Conservation (phyloP, 2,888 invertebrate genomes). For the Macaria liturata region DNA sequence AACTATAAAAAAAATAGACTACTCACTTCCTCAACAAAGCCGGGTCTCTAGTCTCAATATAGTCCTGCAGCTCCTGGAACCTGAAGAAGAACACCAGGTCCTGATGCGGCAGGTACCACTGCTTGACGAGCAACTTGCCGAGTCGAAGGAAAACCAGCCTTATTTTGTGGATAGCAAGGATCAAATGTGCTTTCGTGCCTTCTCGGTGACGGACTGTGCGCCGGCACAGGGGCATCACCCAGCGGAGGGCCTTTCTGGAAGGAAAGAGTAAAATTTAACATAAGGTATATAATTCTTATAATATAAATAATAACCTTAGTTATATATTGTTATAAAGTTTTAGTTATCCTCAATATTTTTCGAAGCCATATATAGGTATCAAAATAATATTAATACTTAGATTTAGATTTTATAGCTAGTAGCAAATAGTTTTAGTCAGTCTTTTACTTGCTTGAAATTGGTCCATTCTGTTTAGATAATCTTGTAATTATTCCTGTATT, state of each 20-base stretch:
- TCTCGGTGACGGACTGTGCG: constrained; percentile 86
- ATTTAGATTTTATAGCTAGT: too few species aligned
- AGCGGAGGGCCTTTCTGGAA: constrained; percentile 81
- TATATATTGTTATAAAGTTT: too few species aligned
- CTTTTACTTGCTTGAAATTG: too few species aligned
- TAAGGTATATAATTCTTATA: too few species aligned
- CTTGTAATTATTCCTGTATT: too few species aligned
- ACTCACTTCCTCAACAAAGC: constrained; percentile 85
- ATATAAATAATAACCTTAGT: too few species aligned
- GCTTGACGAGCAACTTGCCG: constrained; percentile 81
- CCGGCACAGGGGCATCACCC: constrained; percentile 84
- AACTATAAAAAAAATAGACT: not conserved
- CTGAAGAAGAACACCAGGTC: constrained; percentile 88
- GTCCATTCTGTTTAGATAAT: too few species aligned
- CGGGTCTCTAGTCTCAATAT: constrained; percentile 81
- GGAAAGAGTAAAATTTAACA: constrained; percentile 2
- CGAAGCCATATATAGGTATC: too few species aligned
- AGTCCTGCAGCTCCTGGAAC: constrained; percentile 83
- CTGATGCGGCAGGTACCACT: constrained; percentile 85
- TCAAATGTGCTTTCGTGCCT: constrained; percentile 84
- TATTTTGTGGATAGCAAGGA: constrained; percentile 81
- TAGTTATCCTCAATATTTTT: too few species aligned
- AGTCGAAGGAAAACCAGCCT: constrained; percentile 83
- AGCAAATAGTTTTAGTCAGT: too few species aligned
- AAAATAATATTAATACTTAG: too few species aligned